A percentile compares a stretch with the other conserved stretches of the same genome.
Evolutionary conservation across 2,113 vertebrate genomes (phyloP).

Genomic region (Cinclus mexicanus): DNA sequence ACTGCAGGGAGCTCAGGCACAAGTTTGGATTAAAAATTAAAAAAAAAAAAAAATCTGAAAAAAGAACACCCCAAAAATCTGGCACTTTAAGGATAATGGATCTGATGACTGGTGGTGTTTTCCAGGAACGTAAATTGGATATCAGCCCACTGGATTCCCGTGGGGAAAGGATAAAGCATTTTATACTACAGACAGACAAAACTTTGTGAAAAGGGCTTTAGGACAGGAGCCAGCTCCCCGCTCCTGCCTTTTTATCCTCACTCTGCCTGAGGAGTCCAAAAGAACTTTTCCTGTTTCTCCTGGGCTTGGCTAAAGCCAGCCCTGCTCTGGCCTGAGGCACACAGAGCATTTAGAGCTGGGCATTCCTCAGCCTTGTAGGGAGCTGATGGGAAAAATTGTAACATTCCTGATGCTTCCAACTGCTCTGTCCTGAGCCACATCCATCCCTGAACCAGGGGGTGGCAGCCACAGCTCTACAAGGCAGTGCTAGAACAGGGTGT

Average conservation of each 20-base stretch:
- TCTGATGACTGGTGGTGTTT: neutral
- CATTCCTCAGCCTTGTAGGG: neutral
- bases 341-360: neutral
- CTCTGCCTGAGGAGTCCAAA: neutral
- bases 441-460: neutral
- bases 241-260: neutral
- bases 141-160: neutral
- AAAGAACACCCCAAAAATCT: neutral
- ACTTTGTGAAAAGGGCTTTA: neutral
- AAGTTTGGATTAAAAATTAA: neutral
- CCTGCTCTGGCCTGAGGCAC: neutral
- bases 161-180: neutral
- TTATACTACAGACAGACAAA: neutral
- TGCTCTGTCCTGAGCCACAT: neutral
- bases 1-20: neutral
- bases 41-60: neutral
- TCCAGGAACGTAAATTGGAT: neutral
- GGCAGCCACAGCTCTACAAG: neutral
- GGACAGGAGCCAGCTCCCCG: neutral
- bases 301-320: neutral
- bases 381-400: rapidly evolving
- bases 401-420: neutral
- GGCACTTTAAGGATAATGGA: neutral
- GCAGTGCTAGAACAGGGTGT: neutral
- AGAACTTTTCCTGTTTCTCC: neutral